Conservation (phyloP, 2,797 vertebrate species). For the Clarias pachynema region DNA sequence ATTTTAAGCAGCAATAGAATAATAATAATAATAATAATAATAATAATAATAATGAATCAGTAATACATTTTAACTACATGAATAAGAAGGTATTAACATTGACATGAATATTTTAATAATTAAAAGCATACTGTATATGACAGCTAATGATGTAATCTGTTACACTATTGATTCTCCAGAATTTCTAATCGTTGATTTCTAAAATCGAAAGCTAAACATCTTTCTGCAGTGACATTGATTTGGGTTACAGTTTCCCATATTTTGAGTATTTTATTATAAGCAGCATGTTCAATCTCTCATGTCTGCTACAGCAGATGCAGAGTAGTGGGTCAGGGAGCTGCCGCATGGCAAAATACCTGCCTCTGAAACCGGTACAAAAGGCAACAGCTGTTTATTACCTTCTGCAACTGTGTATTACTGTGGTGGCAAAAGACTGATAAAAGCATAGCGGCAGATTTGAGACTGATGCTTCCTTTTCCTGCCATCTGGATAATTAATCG, state of each 20-base stretch:
- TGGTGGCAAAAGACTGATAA: constrained; percentile 47
- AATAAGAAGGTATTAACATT: background rate
- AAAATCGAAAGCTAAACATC: background rate
- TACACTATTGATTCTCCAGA: background rate
- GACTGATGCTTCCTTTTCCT: constrained; percentile 44
- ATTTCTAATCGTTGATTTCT: background rate
- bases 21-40: background rate
- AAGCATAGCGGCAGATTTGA: constrained; percentile 49
- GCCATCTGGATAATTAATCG: constrained; percentile 80
- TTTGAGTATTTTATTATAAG: constrained; percentile 4
- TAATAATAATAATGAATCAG: background rate
- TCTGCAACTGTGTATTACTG: constrained; percentile 48
- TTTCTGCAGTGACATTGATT: background rate
- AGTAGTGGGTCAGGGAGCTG: constrained; percentile 63
- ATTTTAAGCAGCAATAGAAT: background rate
- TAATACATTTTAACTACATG: background rate
- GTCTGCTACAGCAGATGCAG: constrained; percentile 67
- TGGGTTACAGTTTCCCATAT: constrained; percentile 42
- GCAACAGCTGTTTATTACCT: constrained; percentile 77
- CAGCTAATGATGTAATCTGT: background rate
- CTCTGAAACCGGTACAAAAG: constrained; percentile 49
- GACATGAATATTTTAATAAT: background rate
- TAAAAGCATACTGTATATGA: background rate
- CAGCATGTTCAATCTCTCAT: constrained; percentile 15
- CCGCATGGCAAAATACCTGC: constrained; percentile 65